phyloP scores from a whole-genome alignment of 2,797 vertebrate genomes.

The Serranus cabrilla region DNA sequence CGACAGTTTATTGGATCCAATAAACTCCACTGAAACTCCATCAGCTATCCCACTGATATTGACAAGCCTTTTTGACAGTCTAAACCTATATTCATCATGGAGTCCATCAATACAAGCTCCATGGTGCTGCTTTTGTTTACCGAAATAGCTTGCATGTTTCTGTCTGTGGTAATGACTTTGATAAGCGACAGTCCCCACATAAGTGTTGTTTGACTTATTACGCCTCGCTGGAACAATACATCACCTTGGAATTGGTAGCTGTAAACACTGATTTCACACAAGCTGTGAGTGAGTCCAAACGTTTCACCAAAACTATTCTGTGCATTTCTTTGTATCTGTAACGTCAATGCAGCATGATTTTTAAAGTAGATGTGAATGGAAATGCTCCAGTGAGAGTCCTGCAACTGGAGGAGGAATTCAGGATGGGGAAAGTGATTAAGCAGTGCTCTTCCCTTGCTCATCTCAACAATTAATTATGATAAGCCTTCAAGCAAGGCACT shows the following conservation, averaged over 20 bases:
- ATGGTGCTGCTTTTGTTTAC: slow-evolving; percentile 42
- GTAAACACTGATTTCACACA: slow-evolving; percentile 22
- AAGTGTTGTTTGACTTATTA: slow-evolving; percentile 33
- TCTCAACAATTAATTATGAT: slow-evolving; percentile 74
- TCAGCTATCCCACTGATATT: slow-evolving; percentile 40
- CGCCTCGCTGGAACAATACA: slow-evolving; percentile 11
- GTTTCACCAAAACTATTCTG: slow-evolving; percentile 5
- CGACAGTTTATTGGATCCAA: slow-evolving; percentile 19
- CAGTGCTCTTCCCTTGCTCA: slow-evolving; percentile 41
- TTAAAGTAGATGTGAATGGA: slow-evolving; percentile 27
- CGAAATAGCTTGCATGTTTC: slow-evolving; percentile 18
- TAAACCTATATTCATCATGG: slow-evolving; percentile 15
- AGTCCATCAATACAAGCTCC: slow-evolving; percentile 35
- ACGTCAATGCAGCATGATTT: slow-evolving; percentile 13
- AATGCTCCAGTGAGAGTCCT: slow-evolving; percentile 29
- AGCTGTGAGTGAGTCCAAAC: neutral
- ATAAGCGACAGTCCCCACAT: slow-evolving; percentile 5
- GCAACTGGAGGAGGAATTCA: slow-evolving; percentile 32
- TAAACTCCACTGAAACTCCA: slow-evolving; percentile 25
- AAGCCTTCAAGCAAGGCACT: slow-evolving; percentile 61
- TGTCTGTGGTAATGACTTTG: slow-evolving; percentile 35
- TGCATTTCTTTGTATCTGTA: neutral
- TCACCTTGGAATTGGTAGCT: slow-evolving; percentile 11
- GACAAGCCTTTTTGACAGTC: slow-evolving; percentile 21
- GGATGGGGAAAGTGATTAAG: slow-evolving; percentile 50